Evolutionary conservation across 2,888 invertebrate species (phyloP).

Genomic region (Platynereis dumerilii): DNA sequence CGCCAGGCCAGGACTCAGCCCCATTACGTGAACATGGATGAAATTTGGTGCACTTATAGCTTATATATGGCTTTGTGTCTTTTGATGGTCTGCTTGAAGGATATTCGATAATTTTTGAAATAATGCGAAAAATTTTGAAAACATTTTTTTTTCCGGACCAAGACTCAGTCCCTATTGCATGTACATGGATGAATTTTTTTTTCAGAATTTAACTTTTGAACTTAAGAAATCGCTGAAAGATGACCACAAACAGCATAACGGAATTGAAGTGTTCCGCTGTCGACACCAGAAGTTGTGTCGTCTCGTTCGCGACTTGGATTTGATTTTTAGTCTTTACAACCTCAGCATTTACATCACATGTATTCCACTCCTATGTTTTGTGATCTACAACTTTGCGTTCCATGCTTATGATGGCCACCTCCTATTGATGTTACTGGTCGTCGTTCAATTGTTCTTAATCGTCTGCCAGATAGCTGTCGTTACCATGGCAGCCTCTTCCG

Average conservation of each 20-base stretch:
- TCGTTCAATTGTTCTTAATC: conserved; percentile 15
- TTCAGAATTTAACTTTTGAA: no score
- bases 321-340: conserved; percentile 17
- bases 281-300: conserved; percentile 20
- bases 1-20: no score
- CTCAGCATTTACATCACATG: conserved; percentile 19
- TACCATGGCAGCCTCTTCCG: conserved; percentile 10
- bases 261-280: conserved; percentile 8
- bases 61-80: no score
- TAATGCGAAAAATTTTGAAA: no score
- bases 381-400: conserved; percentile 23
- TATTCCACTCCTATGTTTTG: conserved; percentile 20
- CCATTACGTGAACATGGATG: no score
- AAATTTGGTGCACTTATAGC: no score
- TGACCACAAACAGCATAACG: conserved; percentile 1
- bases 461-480: conserved; percentile 9
- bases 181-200: no score
- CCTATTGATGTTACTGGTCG: conserved; percentile 1
- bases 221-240: neutral
- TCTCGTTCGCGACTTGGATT: conserved; percentile 12
- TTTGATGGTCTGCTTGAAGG: no score
- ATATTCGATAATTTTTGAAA: no score
- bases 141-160: no score
- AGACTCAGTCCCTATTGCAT: no score
- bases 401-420: conserved; percentile 7